phyloP scores from a whole-genome alignment of 2,113 vertebrate genomes.

The Harpagus bidentatus region DNA sequence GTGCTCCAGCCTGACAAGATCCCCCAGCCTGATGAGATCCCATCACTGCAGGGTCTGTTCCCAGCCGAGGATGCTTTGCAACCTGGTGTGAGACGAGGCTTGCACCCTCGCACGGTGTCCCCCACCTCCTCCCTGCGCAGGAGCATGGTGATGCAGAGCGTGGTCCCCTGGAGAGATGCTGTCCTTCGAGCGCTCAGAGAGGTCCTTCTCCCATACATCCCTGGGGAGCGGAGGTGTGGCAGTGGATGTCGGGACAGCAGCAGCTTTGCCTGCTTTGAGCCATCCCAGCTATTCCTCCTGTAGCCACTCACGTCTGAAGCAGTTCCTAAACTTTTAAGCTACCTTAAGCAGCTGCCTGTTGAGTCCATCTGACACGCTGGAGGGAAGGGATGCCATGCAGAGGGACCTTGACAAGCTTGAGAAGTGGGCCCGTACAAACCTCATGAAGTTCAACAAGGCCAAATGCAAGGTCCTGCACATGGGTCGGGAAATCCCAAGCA shows the following conservation, averaged over 20 bases:
- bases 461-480: too few relatives aligned
- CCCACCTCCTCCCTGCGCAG: background rate
- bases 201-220: fast-evolving
- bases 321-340: background rate
- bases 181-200: background rate
- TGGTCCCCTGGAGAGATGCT: background rate
- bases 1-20: background rate
- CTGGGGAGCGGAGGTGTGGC: background rate
- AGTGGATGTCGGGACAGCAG: background rate
- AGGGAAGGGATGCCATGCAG: too few relatives aligned
- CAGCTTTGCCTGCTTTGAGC: background rate
- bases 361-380: background rate
- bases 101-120: background rate
- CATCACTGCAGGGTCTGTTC: fast-evolving
- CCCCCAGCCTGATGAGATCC: background rate
- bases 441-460: too few relatives aligned
- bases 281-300: background rate
- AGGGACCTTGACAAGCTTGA: too few relatives aligned
- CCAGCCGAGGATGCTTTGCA: background rate
- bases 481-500: too few relatives aligned
- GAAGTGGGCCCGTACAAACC: too few relatives aligned
- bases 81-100: background rate
- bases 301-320: fast-evolving
- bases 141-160: fast-evolving
- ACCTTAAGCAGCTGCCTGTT: background rate